Evolutionary conservation across 2,888 invertebrate genomes (phyloP).

Genomic region (Dexiosoma caninum): DNA sequence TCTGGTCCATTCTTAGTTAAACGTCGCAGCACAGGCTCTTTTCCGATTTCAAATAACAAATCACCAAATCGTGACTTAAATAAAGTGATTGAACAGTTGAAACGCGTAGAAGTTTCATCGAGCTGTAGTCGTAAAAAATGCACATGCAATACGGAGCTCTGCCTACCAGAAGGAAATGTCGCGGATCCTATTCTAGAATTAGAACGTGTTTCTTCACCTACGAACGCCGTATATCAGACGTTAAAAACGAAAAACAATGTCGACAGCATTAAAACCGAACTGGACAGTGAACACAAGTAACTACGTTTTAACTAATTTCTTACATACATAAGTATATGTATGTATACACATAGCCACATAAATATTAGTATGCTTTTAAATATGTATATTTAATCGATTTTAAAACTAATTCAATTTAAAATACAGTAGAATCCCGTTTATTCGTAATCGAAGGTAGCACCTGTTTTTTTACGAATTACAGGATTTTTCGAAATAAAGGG

Average conservation of each 20-base stretch:
- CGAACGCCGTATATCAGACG: constrained; percentile 84
- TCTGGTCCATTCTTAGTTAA: constrained; percentile 50
- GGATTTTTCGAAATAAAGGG: too few relatives aligned
- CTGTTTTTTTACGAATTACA: too few relatives aligned
- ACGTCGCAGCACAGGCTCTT: constrained; percentile 71
- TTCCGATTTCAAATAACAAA: constrained; percentile 68
- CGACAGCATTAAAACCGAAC: constrained; percentile 81
- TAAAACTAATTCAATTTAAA: too few relatives aligned
- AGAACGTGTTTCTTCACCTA: constrained; percentile 80
- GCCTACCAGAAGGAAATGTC: not conserved
- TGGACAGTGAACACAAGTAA: constrained; percentile 85
- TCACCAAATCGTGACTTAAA: constrained; percentile 79
- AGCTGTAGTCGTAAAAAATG: not conserved
- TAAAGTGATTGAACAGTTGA: constrained; percentile 80
- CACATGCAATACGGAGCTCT: not conserved
- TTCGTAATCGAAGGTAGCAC: too few relatives aligned
- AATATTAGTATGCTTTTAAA: too few relatives aligned
- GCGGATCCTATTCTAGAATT: constrained; percentile 70
- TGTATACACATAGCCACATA: too few relatives aligned
- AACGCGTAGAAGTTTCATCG: constrained; percentile 67
- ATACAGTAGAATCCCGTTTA: too few relatives aligned
- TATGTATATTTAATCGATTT: too few relatives aligned
- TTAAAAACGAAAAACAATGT: constrained; percentile 75
- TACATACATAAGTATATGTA: too few relatives aligned
- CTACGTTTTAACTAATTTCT: too few relatives aligned